Conservation (phyloP, 92 coral and sea anemone species). For the Siderastrea radians region DNA sequence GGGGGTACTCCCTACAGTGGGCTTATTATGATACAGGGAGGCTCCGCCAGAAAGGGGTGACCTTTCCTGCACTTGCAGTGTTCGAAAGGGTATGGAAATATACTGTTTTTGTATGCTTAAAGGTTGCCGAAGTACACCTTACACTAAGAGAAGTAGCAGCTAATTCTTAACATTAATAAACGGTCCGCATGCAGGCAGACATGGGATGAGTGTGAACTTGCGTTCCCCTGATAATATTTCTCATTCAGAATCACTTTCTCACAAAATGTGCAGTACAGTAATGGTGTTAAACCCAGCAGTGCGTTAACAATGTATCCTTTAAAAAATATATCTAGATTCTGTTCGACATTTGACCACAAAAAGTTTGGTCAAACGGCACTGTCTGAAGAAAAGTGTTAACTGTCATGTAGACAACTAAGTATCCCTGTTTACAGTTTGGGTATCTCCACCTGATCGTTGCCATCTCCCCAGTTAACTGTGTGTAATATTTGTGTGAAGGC, state of each 20-base stretch:
- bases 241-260: conserved; percentile 17
- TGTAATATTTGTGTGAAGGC: conserved; percentile 31
- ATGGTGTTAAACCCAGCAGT: conserved; percentile 20
- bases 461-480: conserved; percentile 33
- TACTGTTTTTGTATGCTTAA: no score
- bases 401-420: conserved; percentile 24
- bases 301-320: conserved; percentile 24
- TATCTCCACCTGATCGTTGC: conserved; percentile 22
- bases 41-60: no score
- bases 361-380: conserved; percentile 26
- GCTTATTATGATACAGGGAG: no score
- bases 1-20: no score
- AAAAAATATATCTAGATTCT: conserved; percentile 16
- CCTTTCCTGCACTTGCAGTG: no score
- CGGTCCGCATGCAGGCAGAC: no score
- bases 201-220: no score
- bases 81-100: no score
- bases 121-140: no score
- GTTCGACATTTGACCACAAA: conserved; percentile 29
- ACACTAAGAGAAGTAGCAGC: no score
- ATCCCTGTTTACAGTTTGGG: conserved; percentile 28
- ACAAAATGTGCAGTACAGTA: conserved; percentile 20
- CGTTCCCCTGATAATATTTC: background rate
- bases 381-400: conserved; percentile 22
- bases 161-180: no score